phyloP scores from a whole-genome alignment of 2,797 vertebrate species.

The Cynopterus sphinx region DNA sequence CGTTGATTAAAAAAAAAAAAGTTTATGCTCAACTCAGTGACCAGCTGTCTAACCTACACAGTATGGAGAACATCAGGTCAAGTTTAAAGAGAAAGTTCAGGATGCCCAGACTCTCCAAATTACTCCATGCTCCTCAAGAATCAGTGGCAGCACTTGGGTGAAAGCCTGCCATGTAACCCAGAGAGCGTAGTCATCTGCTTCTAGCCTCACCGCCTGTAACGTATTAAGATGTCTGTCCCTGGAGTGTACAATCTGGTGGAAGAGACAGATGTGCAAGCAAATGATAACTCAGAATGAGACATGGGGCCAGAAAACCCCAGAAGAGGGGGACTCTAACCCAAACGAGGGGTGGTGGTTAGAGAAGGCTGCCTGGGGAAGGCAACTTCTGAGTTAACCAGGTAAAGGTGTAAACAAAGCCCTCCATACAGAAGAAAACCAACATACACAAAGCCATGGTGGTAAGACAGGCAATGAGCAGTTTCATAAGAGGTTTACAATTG shows the following conservation, averaged over 20 bases:
- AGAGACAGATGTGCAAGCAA: neutral
- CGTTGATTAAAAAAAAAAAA: slow-evolving; percentile 76
- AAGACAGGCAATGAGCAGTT: neutral
- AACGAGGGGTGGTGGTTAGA: neutral
- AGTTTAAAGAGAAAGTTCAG: slow-evolving; percentile 74
- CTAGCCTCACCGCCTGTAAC: neutral
- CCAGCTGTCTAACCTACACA: slow-evolving; percentile 28
- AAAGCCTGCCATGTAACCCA: neutral
- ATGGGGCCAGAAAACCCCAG: neutral
- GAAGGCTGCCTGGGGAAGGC: neutral
- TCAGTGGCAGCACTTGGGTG: neutral
- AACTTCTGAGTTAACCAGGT: neutral
- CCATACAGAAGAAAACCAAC: neutral
- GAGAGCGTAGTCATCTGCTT: neutral
- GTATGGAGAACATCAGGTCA: slow-evolving; percentile 73
- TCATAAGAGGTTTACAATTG: neutral
- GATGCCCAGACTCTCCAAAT: slow-evolving; percentile 44
- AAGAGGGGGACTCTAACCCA: neutral
- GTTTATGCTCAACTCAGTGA: slow-evolving; percentile 70
- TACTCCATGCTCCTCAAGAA: neutral
- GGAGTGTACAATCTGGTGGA: neutral
- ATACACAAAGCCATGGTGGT: neutral
- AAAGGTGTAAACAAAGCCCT: neutral
- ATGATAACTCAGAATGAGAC: neutral
- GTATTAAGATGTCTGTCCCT: neutral